Percentiles rank a stretch among this genome's conserved stretches.
Evolutionary conservation across 2,797 vertebrate species (phyloP).

Genomic region (Hippoglossus hippoglossus): DNA sequence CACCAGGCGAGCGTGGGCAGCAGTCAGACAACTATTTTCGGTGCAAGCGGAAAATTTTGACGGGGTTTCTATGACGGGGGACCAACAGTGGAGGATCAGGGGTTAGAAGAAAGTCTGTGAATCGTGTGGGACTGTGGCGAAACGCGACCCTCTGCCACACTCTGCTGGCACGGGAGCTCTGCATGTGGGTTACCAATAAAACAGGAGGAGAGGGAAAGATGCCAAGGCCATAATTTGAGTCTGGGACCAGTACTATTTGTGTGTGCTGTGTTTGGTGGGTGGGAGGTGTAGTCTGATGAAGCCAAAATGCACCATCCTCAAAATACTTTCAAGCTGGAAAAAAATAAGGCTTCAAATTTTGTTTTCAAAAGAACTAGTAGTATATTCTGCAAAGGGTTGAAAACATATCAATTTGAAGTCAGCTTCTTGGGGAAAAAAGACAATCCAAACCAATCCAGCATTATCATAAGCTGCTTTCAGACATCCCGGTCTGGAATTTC

Average conservation of each 20-base stretch:
- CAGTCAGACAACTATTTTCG: slow-evolving; percentile 76
- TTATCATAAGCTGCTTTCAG: not conserved
- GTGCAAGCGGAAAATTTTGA: slow-evolving; percentile 77
- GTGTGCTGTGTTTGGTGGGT: slow-evolving; percentile 44
- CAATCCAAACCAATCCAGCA: not conserved
- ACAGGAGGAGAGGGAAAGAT: slow-evolving; percentile 60
- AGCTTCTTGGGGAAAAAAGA: too few relatives aligned
- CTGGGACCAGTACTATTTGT: slow-evolving; percentile 42
- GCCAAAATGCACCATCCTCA: slow-evolving; percentile 47
- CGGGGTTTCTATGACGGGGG: slow-evolving; percentile 46
- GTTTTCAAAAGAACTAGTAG: not conserved
- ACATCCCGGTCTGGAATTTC: too few relatives aligned
- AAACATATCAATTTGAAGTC: too few relatives aligned
- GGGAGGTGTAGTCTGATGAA: slow-evolving; percentile 36
- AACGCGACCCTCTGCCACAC: slow-evolving; percentile 75
- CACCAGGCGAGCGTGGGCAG: slow-evolving; percentile 67
- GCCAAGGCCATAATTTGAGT: slow-evolving; percentile 72
- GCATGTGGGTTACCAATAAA: slow-evolving; percentile 78
- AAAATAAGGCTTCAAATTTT: slow-evolving; percentile 10
- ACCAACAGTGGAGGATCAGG: slow-evolving; percentile 64
- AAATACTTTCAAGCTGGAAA: slow-evolving; percentile 43
- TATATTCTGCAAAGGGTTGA: too few relatives aligned
- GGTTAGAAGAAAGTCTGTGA: slow-evolving; percentile 69
- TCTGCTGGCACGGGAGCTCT: slow-evolving; percentile 69
- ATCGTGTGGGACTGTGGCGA: slow-evolving; percentile 65